These are phyloP conservation scores for Pachypanchax playfairii DNA, from an alignment of 2,113 vertebrate species.

Conservation along the genomic window DNA sequence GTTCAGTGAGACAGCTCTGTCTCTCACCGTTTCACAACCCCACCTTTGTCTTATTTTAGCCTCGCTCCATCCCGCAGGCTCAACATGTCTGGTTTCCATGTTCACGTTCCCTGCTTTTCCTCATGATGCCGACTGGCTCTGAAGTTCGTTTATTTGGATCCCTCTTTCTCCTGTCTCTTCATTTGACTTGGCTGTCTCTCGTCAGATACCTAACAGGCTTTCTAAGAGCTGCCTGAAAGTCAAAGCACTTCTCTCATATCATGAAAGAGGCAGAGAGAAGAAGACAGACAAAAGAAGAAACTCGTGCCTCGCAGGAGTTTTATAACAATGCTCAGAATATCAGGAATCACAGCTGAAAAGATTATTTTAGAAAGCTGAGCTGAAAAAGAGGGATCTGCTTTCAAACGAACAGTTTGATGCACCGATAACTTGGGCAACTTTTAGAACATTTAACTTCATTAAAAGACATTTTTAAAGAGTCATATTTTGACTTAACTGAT, in stretches of 20 bases:
- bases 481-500: too few species aligned
- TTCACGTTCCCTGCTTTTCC: conserved; percentile 35
- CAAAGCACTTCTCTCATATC: conserved; percentile 44
- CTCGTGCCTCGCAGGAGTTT: conserved; percentile 50
- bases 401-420: not conserved
- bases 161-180: conserved; percentile 21
- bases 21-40: conserved; percentile 36
- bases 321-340: conserved; percentile 29
- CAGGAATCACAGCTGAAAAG: conserved; percentile 24
- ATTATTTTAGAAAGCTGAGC: conserved; percentile 17
- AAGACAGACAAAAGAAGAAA: conserved; percentile 46
- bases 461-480: too few species aligned
- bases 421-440: not conserved
- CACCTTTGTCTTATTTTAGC: conserved; percentile 55
- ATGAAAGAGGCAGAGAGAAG: conserved; percentile 43
- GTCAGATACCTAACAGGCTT: conserved; percentile 55
- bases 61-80: conserved; percentile 38
- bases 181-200: conserved; percentile 56
- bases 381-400: conserved; percentile 16
- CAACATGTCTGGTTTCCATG: conserved; percentile 8
- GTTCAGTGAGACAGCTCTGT: conserved; percentile 34
- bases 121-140: conserved; percentile 30
- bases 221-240: conserved; percentile 57
- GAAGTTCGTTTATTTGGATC: conserved; percentile 63
- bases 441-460: not conserved